Evolutionary conservation across 1,140 invertebrate genomes (phyloP).

Genomic region (Tenebrio molitor): DNA sequence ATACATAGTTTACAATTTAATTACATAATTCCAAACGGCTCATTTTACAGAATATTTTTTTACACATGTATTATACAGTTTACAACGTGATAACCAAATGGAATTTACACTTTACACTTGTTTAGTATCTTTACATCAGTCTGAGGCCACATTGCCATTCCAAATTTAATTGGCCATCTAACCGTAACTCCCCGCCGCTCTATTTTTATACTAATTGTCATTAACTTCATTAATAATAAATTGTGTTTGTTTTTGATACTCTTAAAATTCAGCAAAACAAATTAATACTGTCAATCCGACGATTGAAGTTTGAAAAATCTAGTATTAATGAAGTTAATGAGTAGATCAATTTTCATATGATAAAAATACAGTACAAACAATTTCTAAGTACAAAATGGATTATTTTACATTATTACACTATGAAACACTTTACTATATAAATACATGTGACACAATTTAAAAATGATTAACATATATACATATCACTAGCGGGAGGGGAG

Average conservation of each 20-base stretch:
- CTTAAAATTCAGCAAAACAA: background rate
- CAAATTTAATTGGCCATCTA: conserved; percentile 52
- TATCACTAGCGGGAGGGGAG: conserved; percentile 60
- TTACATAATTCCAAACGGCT: conserved; percentile 62
- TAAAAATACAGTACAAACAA: conserved; percentile 57
- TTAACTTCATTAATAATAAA: conserved; percentile 7
- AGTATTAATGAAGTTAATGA: background rate
- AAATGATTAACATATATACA: conserved; percentile 63
- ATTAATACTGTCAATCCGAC: conserved; percentile 16
- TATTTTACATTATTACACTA: conserved; percentile 64
- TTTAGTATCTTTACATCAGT: conserved; percentile 68
- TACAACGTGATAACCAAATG: conserved; percentile 64
- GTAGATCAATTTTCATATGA: conserved; percentile 49
- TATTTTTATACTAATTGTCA: conserved; percentile 40
- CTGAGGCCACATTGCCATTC: conserved; percentile 60
- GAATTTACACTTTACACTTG: conserved; percentile 67
- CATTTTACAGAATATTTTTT: conserved; percentile 64
- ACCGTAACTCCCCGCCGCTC: conserved; percentile 58
- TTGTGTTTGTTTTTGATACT: background rate
- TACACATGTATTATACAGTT: conserved; percentile 67
- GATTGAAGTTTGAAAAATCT: conserved; percentile 10
- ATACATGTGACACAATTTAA: conserved; percentile 62
- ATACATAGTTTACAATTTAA: conserved; percentile 65
- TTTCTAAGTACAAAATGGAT: conserved; percentile 64
- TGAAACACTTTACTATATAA: conserved; percentile 62